Conservation (phyloP, 1,140 invertebrate genomes). For the Drosophila ohnishii region DNA sequence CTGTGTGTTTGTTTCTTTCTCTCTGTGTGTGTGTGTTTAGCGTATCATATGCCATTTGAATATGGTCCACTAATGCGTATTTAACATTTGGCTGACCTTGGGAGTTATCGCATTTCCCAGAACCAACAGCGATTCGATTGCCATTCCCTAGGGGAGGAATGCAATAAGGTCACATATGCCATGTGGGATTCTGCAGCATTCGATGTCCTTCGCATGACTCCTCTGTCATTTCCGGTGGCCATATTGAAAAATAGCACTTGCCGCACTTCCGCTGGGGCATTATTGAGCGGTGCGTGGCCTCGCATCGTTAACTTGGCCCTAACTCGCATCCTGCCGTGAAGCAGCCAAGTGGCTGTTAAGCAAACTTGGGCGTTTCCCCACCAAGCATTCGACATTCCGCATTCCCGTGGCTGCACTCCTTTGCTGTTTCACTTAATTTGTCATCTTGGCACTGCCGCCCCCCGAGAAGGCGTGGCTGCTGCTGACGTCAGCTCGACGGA, state of each 20-base stretch:
- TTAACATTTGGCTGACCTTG: conserved; percentile 73
- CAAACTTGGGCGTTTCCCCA: conserved; percentile 47
- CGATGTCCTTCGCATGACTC: conserved; percentile 21
- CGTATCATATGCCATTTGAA: conserved; percentile 52
- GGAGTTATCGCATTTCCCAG: conserved; percentile 63
- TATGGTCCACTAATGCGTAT: conserved; percentile 62
- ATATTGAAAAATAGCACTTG: conserved; percentile 76
- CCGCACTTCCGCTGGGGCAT: conserved; percentile 65
- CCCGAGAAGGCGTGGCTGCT: conserved; percentile 47
- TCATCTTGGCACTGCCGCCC: conserved; percentile 48
- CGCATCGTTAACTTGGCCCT: conserved; percentile 65
- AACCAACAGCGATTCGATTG: conserved; percentile 14
- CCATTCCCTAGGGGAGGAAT: conserved; percentile 41
- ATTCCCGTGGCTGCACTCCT: conserved; percentile 36
- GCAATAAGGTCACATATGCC: conserved; percentile 52
- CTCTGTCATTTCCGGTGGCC: conserved; percentile 66
- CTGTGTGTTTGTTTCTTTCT: conserved; percentile 19
- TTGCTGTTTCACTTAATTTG: conserved; percentile 63
- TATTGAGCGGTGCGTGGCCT: conserved; percentile 58
- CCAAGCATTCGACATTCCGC: conserved; percentile 23
- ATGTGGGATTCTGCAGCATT: conserved; percentile 26
- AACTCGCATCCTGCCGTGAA: conserved; percentile 43
- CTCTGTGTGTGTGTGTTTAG: conserved; percentile 20
- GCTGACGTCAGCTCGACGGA: conserved; percentile 59
- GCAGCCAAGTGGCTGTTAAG: conserved; percentile 40